Evolutionary conservation across 2,888 invertebrate species (phyloP).

Genomic region (Cephus runcator): DNA sequence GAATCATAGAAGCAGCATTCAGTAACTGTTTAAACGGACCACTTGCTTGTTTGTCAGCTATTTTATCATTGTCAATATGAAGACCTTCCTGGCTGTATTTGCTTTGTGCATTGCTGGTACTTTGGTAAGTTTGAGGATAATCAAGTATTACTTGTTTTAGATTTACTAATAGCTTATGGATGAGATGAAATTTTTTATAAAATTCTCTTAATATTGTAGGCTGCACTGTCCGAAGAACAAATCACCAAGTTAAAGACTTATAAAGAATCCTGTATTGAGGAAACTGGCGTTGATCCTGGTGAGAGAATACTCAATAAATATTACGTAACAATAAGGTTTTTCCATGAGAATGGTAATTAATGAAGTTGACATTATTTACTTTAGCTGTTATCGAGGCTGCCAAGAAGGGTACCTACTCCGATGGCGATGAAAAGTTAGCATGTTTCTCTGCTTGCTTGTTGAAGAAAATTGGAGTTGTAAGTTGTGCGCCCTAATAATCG

Average conservation of each 20-base stretch:
- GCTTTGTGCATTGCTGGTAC: slow-evolving; percentile 34
- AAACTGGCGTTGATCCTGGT: slow-evolving; percentile 47
- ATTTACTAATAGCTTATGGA: not conserved
- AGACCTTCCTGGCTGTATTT: slow-evolving; percentile 32
- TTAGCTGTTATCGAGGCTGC: slow-evolving; percentile 45
- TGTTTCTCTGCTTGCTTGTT: slow-evolving; percentile 52
- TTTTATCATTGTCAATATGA: slow-evolving; percentile 34
- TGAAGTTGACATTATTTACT: not conserved
- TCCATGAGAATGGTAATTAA: not conserved
- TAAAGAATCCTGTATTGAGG: slow-evolving; percentile 40
- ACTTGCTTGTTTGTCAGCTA: not conserved
- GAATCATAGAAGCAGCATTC: not conserved
- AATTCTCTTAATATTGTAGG: slow-evolving; percentile 16
- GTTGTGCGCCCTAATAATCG: slow-evolving; percentile 19
- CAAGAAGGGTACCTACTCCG: slow-evolving; percentile 30
- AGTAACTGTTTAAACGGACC: not conserved
- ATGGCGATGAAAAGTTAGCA: slow-evolving; percentile 41
- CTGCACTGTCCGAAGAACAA: slow-evolving; percentile 25
- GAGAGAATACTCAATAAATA: slow-evolving; percentile 8
- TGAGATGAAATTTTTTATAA: not conserved
- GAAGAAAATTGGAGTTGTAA: slow-evolving; percentile 53
- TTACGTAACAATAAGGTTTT: not conserved
- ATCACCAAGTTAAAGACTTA: slow-evolving; percentile 36
- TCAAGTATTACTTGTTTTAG: not conserved
- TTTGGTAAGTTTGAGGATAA: slow-evolving; percentile 28